A percentile compares a stretch with the other conserved stretches of the same genome.
phyloP scores from a whole-genome alignment of 1,140 invertebrate species.

The Nymphalis io region DNA sequence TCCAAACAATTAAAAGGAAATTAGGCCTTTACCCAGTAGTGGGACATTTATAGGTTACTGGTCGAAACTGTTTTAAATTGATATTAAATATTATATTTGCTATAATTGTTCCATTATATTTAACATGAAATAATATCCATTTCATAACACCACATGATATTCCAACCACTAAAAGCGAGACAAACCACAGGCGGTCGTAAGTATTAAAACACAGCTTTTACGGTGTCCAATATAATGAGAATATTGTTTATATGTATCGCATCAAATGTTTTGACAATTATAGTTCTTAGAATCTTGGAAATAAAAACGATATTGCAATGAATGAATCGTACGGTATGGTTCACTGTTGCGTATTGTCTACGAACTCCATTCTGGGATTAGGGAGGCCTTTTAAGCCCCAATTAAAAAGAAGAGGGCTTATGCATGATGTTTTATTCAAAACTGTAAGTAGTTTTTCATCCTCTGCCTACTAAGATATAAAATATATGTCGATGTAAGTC shows the following conservation, averaged over 20 bases:
- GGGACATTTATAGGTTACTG: too few species aligned
- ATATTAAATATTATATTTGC: background rate
- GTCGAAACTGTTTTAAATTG: too few species aligned
- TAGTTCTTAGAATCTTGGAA: background rate
- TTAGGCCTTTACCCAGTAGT: too few species aligned
- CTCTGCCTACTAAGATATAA: background rate
- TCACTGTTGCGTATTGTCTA: constrained; percentile 27
- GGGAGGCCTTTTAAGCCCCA: constrained; percentile 51
- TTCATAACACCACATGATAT: constrained; percentile 18
- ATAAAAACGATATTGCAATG: constrained; percentile 22
- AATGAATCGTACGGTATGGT: background rate
- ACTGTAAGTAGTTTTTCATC: constrained; percentile 34
- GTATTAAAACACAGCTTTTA: constrained; percentile 31
- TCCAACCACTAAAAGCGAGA: constrained; percentile 17
- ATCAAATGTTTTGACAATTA: constrained; percentile 1
- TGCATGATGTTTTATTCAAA: constrained; percentile 48
- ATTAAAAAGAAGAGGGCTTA: constrained; percentile 54
- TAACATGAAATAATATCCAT: constrained; percentile 7
- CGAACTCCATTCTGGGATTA: constrained; percentile 42
- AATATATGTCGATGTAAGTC: background rate
- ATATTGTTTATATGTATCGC: constrained; percentile 21
- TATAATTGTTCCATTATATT: background rate
- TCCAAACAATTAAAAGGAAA: too few species aligned
- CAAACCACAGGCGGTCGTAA: constrained; percentile 24
- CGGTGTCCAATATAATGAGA: constrained; percentile 29